Base-by-base conservation (phyloP, 1,140 invertebrate genomes). In the Neodiprion pinetum region DNA sequence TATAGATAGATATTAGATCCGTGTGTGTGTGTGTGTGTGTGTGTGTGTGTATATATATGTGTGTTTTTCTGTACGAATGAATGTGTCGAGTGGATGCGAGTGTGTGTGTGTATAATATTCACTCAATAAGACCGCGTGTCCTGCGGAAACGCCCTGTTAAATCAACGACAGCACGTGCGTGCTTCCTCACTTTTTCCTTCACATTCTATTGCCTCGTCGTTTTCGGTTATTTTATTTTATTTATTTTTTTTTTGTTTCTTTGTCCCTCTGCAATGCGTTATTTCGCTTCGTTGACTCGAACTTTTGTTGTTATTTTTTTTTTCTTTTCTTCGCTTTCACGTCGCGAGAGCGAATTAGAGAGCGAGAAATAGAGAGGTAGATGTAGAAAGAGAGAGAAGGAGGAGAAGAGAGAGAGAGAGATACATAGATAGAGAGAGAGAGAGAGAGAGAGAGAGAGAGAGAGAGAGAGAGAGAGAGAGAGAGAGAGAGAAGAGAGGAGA, bases 231-330 rank as follows among this genome's bases (percentile, higher is more conserved):
- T 77, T 81, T 83, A 5, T 61, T 14, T 40, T 40, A 0, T 40
- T 40, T 28, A 1, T 28, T 40, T 40, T 40, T 40, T 40, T 1
- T 80, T 74, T 80, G 80, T 83, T 82, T 84, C 81, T 68, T 78
- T 81, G 80, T 74, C 78, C 76, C 85, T 86, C 85, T 82, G 75
- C 84, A 84, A 84, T 85, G 77, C 66, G 70, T 74, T 72, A 72
- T 66, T 74, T 72, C 17, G 17, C 17, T 21, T 21, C 17, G 17
- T 21, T 21, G 17, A 21, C 17, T 21, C 17, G 17, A 21, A 21
- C 17, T 21, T 21, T 21, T 21, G 17, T 21, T 21, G 17, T 21
- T 21, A 0, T 21, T 21, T 21, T 21, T 21, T 21, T 21, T 21
- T 21, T 21, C 17, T 21, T 21, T 21, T 21, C 0, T 21, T 21